A percentile compares a stretch with the other conserved stretches of the same genome.
phyloP scores from a whole-genome alignment of 2,888 invertebrate species.

The Alloplasta piceator region DNA sequence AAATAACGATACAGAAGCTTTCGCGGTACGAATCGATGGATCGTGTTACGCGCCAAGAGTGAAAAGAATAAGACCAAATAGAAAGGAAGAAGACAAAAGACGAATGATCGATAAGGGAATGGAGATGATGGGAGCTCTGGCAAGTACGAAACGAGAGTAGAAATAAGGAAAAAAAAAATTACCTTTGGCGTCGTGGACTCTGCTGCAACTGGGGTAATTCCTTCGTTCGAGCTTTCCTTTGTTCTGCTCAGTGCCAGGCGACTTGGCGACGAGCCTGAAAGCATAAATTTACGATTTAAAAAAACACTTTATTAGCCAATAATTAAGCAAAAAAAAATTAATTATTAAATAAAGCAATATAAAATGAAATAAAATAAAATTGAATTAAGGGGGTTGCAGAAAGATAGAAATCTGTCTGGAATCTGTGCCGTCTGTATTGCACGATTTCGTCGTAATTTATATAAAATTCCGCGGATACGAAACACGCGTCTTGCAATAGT shows the following conservation, averaged over 20 bases:
- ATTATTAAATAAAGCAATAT: not conserved
- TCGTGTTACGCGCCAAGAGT: slow-evolving; percentile 56
- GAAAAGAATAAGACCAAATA: slow-evolving; percentile 60
- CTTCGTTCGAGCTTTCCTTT: slow-evolving; percentile 77
- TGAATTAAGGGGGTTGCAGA: slow-evolving; percentile 11
- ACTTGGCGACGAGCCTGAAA: slow-evolving; percentile 84
- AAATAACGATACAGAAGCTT: slow-evolving; percentile 57
- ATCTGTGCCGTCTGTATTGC: slow-evolving; percentile 37
- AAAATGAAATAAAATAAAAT: not conserved
- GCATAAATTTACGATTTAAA: slow-evolving; percentile 44
- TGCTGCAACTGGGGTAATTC: slow-evolving; percentile 81
- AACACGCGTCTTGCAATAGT: slow-evolving; percentile 59
- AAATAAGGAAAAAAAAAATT: slow-evolving; percentile 63
- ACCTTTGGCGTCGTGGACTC: slow-evolving; percentile 85
- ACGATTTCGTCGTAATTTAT: slow-evolving; percentile 44
- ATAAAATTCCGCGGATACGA: slow-evolving; percentile 39
- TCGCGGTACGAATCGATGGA: slow-evolving; percentile 43
- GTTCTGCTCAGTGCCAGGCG: slow-evolving; percentile 84
- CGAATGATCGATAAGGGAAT: slow-evolving; percentile 33
- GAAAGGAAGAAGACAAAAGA: slow-evolving; percentile 46
- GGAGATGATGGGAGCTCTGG: not conserved
- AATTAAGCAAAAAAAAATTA: slow-evolving; percentile 13
- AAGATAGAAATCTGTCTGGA: slow-evolving; percentile 51
- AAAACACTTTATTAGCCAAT: too few species aligned
- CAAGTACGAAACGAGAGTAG: slow-evolving; percentile 24